Percentiles rank a stretch among this genome's conserved stretches.
These are phyloP conservation scores for Ichneumoninae sp. DNA, from an alignment of 2,888 invertebrate genomes.

Conservation along the genomic window DNA sequence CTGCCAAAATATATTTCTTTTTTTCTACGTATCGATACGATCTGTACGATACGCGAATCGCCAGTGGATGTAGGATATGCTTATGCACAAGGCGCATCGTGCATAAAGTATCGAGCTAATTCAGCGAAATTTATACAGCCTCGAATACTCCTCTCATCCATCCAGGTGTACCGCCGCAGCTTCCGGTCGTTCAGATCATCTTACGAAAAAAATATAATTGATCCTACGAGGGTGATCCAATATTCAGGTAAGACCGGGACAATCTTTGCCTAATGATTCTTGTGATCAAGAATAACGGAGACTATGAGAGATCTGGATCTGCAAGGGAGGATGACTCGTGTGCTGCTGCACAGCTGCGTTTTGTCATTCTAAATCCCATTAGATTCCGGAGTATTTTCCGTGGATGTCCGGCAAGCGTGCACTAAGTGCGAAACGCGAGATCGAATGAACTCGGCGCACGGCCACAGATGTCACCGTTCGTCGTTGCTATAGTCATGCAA, in stretches of 20 bases:
- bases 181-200: not conserved
- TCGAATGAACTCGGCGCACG: conserved; percentile 33
- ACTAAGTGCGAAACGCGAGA: conserved; percentile 62
- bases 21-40: conserved; percentile 45
- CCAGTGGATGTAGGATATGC: conserved; percentile 14
- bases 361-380: conserved; percentile 71
- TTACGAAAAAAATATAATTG: not conserved
- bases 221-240: not conserved
- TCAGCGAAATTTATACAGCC: not conserved
- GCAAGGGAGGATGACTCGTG: conserved; percentile 28
- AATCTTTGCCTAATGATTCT: conserved; percentile 29
- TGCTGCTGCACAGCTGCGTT: conserved; percentile 67
- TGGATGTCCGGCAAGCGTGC: conserved; percentile 64
- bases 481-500: conserved; percentile 22
- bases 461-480: conserved; percentile 73
- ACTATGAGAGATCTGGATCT: conserved; percentile 41
- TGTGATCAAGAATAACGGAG: conserved; percentile 21
- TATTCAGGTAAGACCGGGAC: not conserved
- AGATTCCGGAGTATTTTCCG: conserved; percentile 69
- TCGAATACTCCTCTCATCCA: not conserved
- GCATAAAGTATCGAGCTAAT: not conserved
- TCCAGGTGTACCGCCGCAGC: conserved; percentile 8
- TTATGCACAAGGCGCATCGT: not conserved
- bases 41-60: conserved; percentile 22
- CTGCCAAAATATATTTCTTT: conserved; percentile 46